phyloP scores from a whole-genome alignment of 2,113 vertebrate species.

The Eulemur macaco region DNA sequence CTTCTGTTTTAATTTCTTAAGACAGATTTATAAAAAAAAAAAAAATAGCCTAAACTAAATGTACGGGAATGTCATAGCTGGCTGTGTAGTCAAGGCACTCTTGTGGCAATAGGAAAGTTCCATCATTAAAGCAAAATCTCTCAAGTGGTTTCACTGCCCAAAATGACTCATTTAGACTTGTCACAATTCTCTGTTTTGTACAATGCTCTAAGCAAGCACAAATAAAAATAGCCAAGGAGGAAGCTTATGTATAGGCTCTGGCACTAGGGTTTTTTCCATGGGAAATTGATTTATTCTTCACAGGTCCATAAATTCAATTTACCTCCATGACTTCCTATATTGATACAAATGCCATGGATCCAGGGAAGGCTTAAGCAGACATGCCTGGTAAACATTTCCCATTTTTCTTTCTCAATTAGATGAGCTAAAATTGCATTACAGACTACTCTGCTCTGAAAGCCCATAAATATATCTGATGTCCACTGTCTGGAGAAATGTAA shows the following conservation, averaged over 20 bases:
- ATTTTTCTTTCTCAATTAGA: slow-evolving; percentile 92
- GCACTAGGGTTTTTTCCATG: slow-evolving; percentile 86
- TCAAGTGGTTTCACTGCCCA: slow-evolving; percentile 34
- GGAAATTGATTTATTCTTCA: slow-evolving; percentile 91
- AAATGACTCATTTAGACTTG: slow-evolving; percentile 73
- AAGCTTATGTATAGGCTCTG: slow-evolving; percentile 79
- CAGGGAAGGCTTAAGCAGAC: slow-evolving; percentile 82
- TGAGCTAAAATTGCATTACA: slow-evolving; percentile 92
- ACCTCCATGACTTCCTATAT: slow-evolving; percentile 90
- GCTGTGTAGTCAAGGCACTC: not conserved
- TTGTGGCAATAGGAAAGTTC: not conserved
- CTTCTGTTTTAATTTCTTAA: not conserved
- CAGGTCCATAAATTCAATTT: slow-evolving; percentile 92
- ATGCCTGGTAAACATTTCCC: slow-evolving; percentile 84
- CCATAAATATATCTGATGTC: slow-evolving; percentile 91
- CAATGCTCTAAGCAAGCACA: slow-evolving; percentile 46
- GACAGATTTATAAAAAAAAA: not conserved
- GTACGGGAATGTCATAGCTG: not conserved
- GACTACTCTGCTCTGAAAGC: slow-evolving; percentile 86
- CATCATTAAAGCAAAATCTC: not conserved
- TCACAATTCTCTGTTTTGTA: slow-evolving; percentile 62
- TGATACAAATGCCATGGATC: slow-evolving; percentile 87
- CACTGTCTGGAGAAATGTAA: slow-evolving; percentile 83
- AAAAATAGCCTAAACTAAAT: not conserved
- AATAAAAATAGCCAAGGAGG: slow-evolving; percentile 73